phyloP scores from a whole-genome alignment of 2,888 invertebrate genomes.

The Gibbula magus region DNA sequence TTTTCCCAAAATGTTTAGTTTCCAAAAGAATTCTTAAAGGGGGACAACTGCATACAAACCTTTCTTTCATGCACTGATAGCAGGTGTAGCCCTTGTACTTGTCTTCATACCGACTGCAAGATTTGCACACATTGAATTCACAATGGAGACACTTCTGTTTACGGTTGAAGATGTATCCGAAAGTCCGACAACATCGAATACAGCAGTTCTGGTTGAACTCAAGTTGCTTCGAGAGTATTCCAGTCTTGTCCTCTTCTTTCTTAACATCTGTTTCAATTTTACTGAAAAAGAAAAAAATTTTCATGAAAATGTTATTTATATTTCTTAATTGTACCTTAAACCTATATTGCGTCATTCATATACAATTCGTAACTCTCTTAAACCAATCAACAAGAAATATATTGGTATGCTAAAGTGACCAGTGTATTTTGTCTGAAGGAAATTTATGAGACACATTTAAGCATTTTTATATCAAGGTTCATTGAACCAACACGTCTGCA shows the following conservation, averaged over 20 bases:
- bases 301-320: background rate
- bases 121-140: slow-evolving; percentile 70
- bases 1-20: background rate
- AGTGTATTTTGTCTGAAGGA: too few species aligned
- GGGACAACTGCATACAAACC: slow-evolving; percentile 60
- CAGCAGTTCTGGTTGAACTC: slow-evolving; percentile 71
- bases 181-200: slow-evolving; percentile 67
- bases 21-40: background rate
- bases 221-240: slow-evolving; percentile 57
- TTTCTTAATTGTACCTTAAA: background rate
- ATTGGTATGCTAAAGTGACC: too few species aligned
- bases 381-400: too few species aligned
- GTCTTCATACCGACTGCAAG: slow-evolving; percentile 65
- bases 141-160: slow-evolving; percentile 70
- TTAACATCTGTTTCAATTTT: slow-evolving; percentile 63
- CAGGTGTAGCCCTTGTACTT: slow-evolving; percentile 68
- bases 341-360: too few species aligned
- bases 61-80: slow-evolving; percentile 69
- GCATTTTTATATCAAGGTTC: too few species aligned
- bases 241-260: slow-evolving; percentile 63
- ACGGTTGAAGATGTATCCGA: slow-evolving; percentile 73
- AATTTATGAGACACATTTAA: too few species aligned
- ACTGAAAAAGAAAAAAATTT: slow-evolving; percentile 50
- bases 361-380: too few species aligned
- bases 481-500: too few species aligned